Evolutionary conservation across 2,113 vertebrate species (phyloP).

Genomic region (Callipepla californica): DNA sequence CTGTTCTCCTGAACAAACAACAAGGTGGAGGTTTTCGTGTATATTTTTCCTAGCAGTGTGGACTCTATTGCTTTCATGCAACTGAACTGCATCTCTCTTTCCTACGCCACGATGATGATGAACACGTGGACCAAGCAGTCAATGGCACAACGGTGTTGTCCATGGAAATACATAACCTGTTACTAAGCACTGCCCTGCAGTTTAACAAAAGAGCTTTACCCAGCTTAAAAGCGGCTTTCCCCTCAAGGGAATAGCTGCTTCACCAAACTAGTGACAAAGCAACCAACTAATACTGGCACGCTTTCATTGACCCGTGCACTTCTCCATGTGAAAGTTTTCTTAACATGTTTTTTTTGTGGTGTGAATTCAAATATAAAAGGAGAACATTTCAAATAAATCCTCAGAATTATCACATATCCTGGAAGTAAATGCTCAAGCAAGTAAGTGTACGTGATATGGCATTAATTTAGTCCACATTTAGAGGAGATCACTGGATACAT

Average conservation of each 20-base stretch:
- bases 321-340: neutral
- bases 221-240: slow-evolving; percentile 18
- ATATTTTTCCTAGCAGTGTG: neutral
- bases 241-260: neutral
- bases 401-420: neutral
- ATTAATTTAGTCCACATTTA: neutral
- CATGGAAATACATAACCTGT: neutral
- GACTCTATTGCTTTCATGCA: neutral
- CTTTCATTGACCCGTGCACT: neutral
- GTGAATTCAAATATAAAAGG: neutral
- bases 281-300: neutral
- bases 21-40: neutral
- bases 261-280: neutral
- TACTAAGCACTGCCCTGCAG: neutral
- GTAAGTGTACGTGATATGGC: neutral
- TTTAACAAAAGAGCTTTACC: neutral
- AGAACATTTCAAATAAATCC: neutral
- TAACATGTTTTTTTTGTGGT: neutral
- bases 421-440: neutral
- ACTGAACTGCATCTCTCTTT: neutral
- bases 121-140: neutral
- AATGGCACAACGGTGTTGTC: neutral
- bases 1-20: slow-evolving; percentile 4
- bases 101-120: neutral
- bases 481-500: neutral